Conservation (phyloP, 2,797 vertebrate species). For the Euphonia xanthogaster region DNA sequence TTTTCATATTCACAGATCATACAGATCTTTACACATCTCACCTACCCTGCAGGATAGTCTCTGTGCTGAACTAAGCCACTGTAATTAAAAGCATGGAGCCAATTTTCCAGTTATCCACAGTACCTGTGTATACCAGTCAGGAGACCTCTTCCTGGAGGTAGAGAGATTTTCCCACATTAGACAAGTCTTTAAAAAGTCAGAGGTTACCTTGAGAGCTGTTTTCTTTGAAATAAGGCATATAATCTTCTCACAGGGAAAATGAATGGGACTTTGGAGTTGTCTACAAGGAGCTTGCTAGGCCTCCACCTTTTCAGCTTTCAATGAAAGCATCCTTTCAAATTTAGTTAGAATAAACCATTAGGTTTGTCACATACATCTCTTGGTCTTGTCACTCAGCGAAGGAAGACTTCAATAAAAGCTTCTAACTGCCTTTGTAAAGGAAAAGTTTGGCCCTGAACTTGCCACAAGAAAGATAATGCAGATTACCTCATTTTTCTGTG, state of each 20-base stretch:
- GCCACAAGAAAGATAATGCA: not conserved
- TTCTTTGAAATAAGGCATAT: not conserved
- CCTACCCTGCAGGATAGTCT: not conserved
- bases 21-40: not conserved
- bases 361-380: not conserved
- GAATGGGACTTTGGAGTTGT: not conserved
- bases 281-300: not conserved
- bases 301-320: not conserved
- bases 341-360: not conserved
- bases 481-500: not conserved
- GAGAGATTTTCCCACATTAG: not conserved
- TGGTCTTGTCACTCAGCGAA: not conserved
- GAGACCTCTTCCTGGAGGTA: not conserved
- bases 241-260: not conserved
- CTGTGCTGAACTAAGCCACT: not conserved
- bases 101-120: not conserved
- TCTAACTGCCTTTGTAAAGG: not conserved
- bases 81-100: not conserved
- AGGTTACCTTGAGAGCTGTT: not conserved
- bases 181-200: not conserved
- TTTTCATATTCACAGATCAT: not conserved
- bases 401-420: not conserved
- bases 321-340: not conserved
- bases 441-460: not conserved
- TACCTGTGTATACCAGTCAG: not conserved